Conservation (phyloP, 2,888 invertebrate genomes). For the Plutella xylostella region DNA sequence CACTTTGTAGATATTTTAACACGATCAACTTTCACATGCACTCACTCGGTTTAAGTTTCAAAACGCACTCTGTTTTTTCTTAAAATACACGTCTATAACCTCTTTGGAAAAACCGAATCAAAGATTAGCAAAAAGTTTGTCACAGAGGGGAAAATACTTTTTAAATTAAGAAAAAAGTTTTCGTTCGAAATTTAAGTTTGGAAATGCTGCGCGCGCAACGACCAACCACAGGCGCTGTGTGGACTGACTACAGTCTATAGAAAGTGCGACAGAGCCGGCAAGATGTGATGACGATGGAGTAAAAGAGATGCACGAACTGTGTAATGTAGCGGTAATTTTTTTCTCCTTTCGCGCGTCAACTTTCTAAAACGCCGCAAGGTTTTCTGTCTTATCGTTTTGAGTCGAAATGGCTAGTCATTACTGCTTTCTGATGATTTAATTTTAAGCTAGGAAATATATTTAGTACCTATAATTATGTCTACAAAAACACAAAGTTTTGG, state of each 20-base stretch:
- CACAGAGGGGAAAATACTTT: no score
- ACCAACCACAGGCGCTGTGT: constrained; percentile 28
- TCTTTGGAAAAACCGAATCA: no score
- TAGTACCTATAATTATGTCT: no score
- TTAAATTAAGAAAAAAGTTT: no score
- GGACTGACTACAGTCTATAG: constrained; percentile 37
- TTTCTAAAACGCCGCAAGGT: constrained; percentile 60
- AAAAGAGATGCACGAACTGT: constrained; percentile 37
- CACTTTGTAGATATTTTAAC: no score
- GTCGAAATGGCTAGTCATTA: constrained; percentile 12
- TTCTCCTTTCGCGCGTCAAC: constrained; percentile 63
- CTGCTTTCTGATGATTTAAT: constrained; percentile 7
- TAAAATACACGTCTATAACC: no score
- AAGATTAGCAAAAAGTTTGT: no score
- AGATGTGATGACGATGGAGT: constrained; percentile 20
- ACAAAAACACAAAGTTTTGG: no score
- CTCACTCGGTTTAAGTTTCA: no score
- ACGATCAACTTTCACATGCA: no score
- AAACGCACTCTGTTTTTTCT: no score
- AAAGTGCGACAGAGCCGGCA: constrained; percentile 33
- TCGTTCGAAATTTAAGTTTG: background rate
- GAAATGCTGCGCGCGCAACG: background rate
- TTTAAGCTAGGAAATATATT: no score
- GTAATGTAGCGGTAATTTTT: constrained; percentile 64
- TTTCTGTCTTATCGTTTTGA: constrained; percentile 34